phyloP scores from a whole-genome alignment of 35 echinoderm and acorn worm species.

The Hemicentrotus pulcherrimus region DNA sequence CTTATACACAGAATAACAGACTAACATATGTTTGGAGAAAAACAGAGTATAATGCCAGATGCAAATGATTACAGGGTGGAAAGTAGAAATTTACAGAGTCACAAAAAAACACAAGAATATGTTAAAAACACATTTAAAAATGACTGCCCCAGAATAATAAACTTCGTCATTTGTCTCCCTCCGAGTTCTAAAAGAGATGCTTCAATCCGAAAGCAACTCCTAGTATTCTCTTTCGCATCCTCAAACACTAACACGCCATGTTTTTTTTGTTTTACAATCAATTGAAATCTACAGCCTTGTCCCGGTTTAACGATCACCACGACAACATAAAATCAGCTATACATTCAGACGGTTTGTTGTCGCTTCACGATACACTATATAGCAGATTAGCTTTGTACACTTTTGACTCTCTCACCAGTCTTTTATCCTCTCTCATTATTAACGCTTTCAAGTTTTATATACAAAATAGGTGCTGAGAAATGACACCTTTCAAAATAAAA shows the following conservation, averaged over 20 bases:
- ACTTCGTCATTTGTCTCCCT: not conserved
- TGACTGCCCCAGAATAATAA: not conserved
- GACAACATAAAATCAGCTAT: conserved; percentile 27
- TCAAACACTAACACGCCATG: not conserved
- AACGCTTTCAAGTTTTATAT: conserved; percentile 21
- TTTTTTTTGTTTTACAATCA: not conserved
- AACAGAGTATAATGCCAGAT: conserved; percentile 5
- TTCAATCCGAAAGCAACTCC: not conserved
- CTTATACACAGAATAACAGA: not conserved
- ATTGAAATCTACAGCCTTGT: conserved; percentile 34
- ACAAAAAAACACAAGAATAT: not conserved
- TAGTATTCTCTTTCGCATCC: not conserved
- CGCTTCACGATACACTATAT: not conserved
- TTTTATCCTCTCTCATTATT: conserved; percentile 2
- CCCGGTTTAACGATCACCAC: not conserved
- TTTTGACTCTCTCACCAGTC: not conserved
- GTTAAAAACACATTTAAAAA: not conserved
- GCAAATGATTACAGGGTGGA: not conserved
- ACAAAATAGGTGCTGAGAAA: conserved; percentile 38
- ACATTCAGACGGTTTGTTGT: conserved; percentile 24
- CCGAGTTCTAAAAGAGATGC: not conserved
- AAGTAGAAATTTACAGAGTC: not conserved
- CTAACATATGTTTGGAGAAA: not conserved
- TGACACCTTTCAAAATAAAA: conserved; percentile 24
- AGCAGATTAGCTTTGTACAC: not conserved